These are phyloP conservation scores for Eubasilissa regina DNA, from an alignment of 1,140 invertebrate species.

Conservation along the genomic window DNA sequence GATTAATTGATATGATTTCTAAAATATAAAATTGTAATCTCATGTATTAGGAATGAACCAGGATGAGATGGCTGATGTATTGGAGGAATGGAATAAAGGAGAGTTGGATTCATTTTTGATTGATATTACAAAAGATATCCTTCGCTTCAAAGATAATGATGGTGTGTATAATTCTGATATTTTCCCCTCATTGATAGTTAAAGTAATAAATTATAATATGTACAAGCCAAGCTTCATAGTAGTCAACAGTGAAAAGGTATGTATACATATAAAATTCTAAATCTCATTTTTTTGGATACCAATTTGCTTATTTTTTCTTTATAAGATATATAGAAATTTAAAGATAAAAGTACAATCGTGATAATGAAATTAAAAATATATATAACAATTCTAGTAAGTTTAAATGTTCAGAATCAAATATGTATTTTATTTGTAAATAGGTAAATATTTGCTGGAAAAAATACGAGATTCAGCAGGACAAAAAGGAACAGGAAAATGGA, in stretches of 20 bases:
- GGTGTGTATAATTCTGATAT: slow-evolving; percentile 67
- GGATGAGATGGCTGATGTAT: slow-evolving; percentile 92
- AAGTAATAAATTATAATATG: background rate
- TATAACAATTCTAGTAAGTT: no score
- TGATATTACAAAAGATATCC: slow-evolving; percentile 97
- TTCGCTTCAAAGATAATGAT: slow-evolving; percentile 92
- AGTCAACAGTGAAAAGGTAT: no score
- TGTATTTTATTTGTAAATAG: background rate
- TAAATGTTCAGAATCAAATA: no score
- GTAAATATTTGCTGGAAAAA: slow-evolving; percentile 86
- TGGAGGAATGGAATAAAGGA: slow-evolving; percentile 96
- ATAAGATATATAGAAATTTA: no score
- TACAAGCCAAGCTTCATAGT: no score
- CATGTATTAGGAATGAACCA: slow-evolving; percentile 74
- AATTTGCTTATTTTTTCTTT: no score
- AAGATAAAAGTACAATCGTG: no score
- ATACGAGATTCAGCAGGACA: slow-evolving; percentile 97
- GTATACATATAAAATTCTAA: no score
- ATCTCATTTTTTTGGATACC: no score
- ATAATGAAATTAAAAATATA: no score
- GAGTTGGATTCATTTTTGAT: slow-evolving; percentile 98
- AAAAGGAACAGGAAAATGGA: slow-evolving; percentile 99
- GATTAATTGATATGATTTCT: no score
- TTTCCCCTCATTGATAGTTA: background rate
- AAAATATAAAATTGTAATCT: no score